Percentiles rank a stretch among this genome's conserved stretches.
phyloP scores from a whole-genome alignment of 2,113 vertebrate genomes.

The Reinhardtius hippoglossoides region DNA sequence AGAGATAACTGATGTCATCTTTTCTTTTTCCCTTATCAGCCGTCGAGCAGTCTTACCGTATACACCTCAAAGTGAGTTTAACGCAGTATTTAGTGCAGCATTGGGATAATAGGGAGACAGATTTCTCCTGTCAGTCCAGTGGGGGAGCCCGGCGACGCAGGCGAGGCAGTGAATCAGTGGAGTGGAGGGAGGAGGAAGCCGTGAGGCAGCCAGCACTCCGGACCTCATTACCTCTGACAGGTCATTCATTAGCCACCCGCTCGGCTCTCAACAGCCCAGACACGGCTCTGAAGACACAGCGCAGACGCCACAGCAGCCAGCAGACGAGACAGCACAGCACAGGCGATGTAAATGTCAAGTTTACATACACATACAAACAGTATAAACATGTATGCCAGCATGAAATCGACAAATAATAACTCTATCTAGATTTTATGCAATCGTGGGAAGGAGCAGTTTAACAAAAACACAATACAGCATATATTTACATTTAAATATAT shows the following conservation, averaged over 20 bases:
- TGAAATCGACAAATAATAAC: background rate
- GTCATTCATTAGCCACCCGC: slow-evolving; percentile 83
- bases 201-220: slow-evolving; percentile 62
- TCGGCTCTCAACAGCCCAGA: slow-evolving; percentile 78
- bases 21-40: background rate
- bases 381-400: slow-evolving; percentile 1
- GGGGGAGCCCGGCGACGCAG: slow-evolving; percentile 5
- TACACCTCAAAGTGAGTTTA: slow-evolving; percentile 2
- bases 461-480: background rate
- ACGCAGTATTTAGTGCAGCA: background rate
- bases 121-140: slow-evolving; percentile 42
- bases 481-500: background rate
- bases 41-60: background rate
- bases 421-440: background rate
- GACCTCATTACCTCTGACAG: slow-evolving; percentile 83
- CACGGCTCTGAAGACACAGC: slow-evolving; percentile 67
- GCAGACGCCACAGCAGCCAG: slow-evolving; percentile 56
- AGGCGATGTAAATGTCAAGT: slow-evolving; percentile 7
- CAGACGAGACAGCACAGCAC: background rate
- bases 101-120: slow-evolving; percentile 21
- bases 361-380: background rate
- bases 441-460: background rate
- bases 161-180: slow-evolving; percentile 68
- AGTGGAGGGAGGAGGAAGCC: slow-evolving; percentile 50
- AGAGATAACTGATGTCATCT: slow-evolving; percentile 23